Evolutionary conservation across 2,797 vertebrate species (phyloP).

Genomic region (Micropoecilia bifurca): DNA sequence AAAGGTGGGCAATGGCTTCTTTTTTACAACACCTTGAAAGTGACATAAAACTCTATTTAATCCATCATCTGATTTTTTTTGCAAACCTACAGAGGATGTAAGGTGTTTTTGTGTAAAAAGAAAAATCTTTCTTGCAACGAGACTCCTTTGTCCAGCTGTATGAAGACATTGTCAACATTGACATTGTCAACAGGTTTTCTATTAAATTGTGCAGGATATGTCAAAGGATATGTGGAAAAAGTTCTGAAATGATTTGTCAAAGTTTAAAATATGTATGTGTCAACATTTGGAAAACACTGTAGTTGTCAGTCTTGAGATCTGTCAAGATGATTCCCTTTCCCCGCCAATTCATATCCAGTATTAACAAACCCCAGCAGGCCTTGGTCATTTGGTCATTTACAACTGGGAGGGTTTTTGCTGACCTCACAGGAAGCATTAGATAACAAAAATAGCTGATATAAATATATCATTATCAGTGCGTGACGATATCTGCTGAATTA

Average conservation of each 20-base stretch:
- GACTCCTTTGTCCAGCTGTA: neutral
- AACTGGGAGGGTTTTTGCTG: constrained; percentile 32
- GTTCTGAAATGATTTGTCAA: neutral
- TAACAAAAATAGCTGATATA: constrained; percentile 24
- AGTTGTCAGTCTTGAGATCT: neutral
- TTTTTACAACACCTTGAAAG: neutral
- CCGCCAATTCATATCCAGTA: neutral
- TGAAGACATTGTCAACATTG: neutral
- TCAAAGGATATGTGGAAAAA: neutral
- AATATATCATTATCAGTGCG: constrained; percentile 20
- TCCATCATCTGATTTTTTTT: neutral
- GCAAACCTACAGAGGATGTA: neutral
- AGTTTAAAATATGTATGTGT: neutral
- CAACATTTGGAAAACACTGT: neutral
- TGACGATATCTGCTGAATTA: constrained; percentile 22
- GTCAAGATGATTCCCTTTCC: neutral
- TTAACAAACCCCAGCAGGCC: constrained; percentile 7
- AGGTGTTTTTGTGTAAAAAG: neutral
- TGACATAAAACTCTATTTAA: neutral
- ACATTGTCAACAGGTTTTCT: neutral
- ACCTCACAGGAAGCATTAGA: constrained; percentile 32
- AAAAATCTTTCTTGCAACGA: neutral
- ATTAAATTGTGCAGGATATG: neutral
- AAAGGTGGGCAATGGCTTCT: neutral
- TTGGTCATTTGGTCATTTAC: neutral